These are phyloP conservation scores for Dusona sp. DNA, from an alignment of 2,888 invertebrate species.

Conservation along the genomic window DNA sequence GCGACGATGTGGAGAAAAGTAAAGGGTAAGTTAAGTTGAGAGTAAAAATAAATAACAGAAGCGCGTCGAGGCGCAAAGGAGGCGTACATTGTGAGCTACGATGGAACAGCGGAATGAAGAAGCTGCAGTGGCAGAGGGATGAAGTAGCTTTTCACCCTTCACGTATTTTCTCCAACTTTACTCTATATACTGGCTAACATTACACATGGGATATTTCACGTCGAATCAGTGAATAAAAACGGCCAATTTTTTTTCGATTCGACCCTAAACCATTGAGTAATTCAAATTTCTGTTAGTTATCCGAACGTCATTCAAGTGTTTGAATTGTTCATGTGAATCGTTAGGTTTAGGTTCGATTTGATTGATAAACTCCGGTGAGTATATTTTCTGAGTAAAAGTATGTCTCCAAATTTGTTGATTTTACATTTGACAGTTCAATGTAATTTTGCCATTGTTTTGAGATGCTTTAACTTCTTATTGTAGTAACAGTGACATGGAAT, in stretches of 20 bases:
- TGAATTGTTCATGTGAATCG: not conserved
- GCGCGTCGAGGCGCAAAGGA: constrained; percentile 50
- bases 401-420: no score
- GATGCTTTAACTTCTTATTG: no score
- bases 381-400: not conserved
- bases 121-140: constrained; percentile 33
- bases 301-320: not conserved
- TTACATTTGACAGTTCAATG: no score
- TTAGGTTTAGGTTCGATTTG: not conserved
- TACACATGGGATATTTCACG: not conserved
- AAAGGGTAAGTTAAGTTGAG: constrained; percentile 41
- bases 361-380: not conserved
- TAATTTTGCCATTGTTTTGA: no score
- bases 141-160: constrained; percentile 57
- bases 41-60: constrained; percentile 65
- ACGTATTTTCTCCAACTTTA: constrained; percentile 35
- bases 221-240: not conserved
- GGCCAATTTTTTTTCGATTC: not conserved
- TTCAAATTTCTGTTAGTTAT: not conserved
- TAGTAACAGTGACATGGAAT: not conserved
- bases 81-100: constrained; percentile 60
- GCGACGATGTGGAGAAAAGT: not conserved
- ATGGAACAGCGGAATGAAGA: constrained; percentile 41
- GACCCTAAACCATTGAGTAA: not conserved
- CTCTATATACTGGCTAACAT: not conserved